These are phyloP conservation scores for Porites divaricata DNA, from an alignment of 92 coral and sea anemone genomes.

Conservation along the genomic window DNA sequence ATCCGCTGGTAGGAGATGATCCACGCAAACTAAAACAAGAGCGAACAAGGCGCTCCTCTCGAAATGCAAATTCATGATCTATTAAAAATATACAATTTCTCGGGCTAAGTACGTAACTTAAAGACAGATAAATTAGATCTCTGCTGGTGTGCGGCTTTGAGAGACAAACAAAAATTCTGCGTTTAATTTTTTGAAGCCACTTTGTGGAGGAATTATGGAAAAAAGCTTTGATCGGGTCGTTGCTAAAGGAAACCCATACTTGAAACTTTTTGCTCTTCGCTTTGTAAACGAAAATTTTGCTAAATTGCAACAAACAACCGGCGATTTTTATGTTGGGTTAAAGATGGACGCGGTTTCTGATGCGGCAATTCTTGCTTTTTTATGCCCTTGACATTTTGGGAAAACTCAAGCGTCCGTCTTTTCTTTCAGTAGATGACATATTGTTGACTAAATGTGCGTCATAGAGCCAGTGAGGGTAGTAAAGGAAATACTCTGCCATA, in stretches of 20 bases:
- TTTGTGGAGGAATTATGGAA: background rate
- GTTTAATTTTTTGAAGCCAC: background rate
- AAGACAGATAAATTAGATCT: background rate
- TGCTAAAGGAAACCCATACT: background rate
- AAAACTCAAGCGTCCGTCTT: background rate
- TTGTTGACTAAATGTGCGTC: background rate
- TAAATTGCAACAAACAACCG: constrained; percentile 1
- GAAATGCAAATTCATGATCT: constrained; percentile 10
- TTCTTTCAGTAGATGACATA: background rate
- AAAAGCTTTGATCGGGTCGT: background rate
- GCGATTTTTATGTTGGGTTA: background rate
- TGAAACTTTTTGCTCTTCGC: background rate
- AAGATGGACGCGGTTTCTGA: background rate
- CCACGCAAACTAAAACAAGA: background rate
- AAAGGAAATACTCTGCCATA: background rate
- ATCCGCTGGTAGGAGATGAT: background rate
- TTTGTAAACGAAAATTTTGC: background rate
- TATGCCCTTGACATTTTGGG: background rate
- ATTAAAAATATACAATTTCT: constrained; percentile 6
- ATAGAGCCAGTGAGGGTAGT: background rate
- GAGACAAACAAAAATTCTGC: background rate
- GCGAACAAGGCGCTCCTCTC: background rate
- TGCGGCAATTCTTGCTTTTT: background rate
- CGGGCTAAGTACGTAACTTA: background rate
- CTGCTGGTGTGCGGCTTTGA: background rate